Conservation (phyloP, 2,888 invertebrate genomes). For the Bedellia somnulentella region DNA sequence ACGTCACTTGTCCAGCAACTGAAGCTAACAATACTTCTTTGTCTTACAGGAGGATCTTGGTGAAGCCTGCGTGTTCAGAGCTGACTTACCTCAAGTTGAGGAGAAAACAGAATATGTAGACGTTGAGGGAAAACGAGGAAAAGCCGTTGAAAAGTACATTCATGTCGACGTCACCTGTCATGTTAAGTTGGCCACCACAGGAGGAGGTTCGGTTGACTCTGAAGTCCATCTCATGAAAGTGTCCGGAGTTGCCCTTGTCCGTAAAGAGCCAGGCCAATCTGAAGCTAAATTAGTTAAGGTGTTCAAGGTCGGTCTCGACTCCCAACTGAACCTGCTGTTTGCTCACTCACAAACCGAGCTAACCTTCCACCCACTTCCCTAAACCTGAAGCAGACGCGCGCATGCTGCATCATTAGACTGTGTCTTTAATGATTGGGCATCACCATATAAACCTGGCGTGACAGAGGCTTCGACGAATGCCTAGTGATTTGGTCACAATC, state of each 20-base stretch:
- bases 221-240: constrained; percentile 68
- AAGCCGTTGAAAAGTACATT: constrained; percentile 65
- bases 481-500: constrained; percentile 38
- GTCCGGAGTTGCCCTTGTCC: constrained; percentile 66
- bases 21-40: no score
- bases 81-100: constrained; percentile 68
- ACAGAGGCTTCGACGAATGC: constrained; percentile 44
- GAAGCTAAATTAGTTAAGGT: constrained; percentile 61
- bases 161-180: constrained; percentile 71
- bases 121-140: constrained; percentile 40
- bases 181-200: constrained; percentile 62
- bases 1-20: no score
- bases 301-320: constrained; percentile 69
- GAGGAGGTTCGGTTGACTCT: constrained; percentile 57
- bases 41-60: constrained; percentile 53
- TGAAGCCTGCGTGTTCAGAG: constrained; percentile 68
- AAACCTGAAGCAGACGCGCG: no score
- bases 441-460: constrained; percentile 50
- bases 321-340: constrained; percentile 67
- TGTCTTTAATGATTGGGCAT: no score
- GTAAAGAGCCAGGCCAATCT: constrained; percentile 60
- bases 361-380: constrained; percentile 62
- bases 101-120: constrained; percentile 63
- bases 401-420: no score
- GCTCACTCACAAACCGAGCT: constrained; percentile 67